Conservation (phyloP, 2,113 vertebrate species). For the Corythaixoides concolor region DNA sequence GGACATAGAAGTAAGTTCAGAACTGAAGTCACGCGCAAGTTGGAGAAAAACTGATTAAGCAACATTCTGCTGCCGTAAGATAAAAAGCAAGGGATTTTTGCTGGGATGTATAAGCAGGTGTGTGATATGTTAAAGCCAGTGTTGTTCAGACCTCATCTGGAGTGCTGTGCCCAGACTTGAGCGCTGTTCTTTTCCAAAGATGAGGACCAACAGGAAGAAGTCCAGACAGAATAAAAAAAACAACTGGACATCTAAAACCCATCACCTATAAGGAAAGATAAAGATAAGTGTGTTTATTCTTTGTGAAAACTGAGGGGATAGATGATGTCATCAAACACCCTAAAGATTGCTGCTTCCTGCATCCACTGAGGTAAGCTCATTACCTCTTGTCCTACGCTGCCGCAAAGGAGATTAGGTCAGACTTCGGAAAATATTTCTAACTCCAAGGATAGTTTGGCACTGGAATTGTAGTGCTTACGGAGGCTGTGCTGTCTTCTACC, state of each 20-base stretch:
- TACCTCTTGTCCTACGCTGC: background rate
- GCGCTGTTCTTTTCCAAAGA: background rate
- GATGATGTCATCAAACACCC: background rate
- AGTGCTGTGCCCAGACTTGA: background rate
- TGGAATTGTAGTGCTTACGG: background rate
- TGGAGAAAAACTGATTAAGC: background rate
- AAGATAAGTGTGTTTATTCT: background rate
- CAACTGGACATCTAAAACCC: background rate
- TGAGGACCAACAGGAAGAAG: background rate
- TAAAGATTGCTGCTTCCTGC: background rate
- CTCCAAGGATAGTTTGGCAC: background rate
- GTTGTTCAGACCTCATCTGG: background rate
- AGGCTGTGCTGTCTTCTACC: background rate
- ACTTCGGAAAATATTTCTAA: background rate
- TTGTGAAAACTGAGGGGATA: background rate
- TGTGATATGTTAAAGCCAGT: background rate
- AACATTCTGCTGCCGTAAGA: background rate
- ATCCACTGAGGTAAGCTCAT: background rate
- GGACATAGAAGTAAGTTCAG: background rate
- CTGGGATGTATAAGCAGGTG: background rate
- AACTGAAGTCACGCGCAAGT: background rate
- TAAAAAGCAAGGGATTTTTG: background rate
- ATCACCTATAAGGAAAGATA: background rate
- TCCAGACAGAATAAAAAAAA: background rate
- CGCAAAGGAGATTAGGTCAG: background rate